phyloP scores from a whole-genome alignment of 2,888 invertebrate genomes.

The Acleris sparsana region DNA sequence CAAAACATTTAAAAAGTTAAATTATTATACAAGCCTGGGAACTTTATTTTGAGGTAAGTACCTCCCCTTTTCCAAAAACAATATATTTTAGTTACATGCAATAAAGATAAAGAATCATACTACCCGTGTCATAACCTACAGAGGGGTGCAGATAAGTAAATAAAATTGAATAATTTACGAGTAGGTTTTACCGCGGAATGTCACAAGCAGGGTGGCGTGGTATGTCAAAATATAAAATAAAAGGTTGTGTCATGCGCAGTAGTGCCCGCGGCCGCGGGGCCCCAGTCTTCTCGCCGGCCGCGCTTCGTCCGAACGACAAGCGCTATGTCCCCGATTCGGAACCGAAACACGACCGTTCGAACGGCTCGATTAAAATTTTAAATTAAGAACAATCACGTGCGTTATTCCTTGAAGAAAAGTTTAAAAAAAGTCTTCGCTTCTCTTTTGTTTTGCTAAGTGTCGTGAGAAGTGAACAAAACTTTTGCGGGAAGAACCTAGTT shows the following conservation, averaged over 20 bases:
- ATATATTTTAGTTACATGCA: slow-evolving; percentile 19
- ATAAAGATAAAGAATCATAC: slow-evolving; percentile 34
- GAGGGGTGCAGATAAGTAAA: slow-evolving; percentile 67
- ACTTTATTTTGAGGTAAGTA: not conserved
- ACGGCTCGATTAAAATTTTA: slow-evolving; percentile 45
- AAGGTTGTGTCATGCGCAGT: slow-evolving; percentile 73
- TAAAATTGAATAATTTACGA: slow-evolving; percentile 79
- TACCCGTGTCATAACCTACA: slow-evolving; percentile 54
- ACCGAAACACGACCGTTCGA: slow-evolving; percentile 60
- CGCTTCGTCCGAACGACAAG: slow-evolving; percentile 60
- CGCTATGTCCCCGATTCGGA: slow-evolving; percentile 55
- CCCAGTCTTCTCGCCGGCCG: slow-evolving; percentile 71
- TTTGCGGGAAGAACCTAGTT: slow-evolving; percentile 4
- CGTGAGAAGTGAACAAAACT: slow-evolving; percentile 35
- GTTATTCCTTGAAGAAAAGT: not conserved
- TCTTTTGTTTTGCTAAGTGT: slow-evolving; percentile 19
- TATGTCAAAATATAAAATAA: slow-evolving; percentile 75
- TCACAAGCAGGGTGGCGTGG: slow-evolving; percentile 77
- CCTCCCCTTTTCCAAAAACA: not conserved
- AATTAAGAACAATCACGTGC: slow-evolving; percentile 38
- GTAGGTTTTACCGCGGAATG: slow-evolving; percentile 76
- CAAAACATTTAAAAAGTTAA: no score
- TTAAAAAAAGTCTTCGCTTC: not conserved
- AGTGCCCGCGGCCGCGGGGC: slow-evolving; percentile 51
- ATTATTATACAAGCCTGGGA: no score